phyloP scores from a whole-genome alignment of 2,888 invertebrate species.

The Cacoxenus indagator region DNA sequence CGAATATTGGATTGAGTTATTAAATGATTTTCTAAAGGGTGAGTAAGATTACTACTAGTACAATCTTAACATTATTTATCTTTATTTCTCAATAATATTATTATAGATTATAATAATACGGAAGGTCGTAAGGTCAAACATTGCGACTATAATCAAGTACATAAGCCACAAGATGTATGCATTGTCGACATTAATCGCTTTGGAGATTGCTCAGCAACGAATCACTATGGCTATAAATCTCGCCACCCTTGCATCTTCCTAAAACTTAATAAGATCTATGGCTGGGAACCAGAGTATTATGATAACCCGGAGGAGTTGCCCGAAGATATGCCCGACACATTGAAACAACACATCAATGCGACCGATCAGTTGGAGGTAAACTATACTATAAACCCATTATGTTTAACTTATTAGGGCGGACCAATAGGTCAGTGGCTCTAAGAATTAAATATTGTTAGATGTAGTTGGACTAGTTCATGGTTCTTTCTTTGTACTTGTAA shows the following conservation, averaged over 20 bases:
- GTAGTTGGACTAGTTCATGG: not conserved
- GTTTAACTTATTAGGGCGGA: not conserved
- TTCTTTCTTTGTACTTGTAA: too few species aligned
- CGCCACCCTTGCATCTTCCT: constrained; percentile 87
- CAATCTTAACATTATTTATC: not conserved
- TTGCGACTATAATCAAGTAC: constrained; percentile 73
- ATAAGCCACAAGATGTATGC: constrained; percentile 73
- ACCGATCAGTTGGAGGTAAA: constrained; percentile 58
- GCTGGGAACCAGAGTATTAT: constrained; percentile 80
- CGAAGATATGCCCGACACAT: constrained; percentile 74
- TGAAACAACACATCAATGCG: constrained; percentile 72
- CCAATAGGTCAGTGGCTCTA: too few species aligned
- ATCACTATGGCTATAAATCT: constrained; percentile 78
- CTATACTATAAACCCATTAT: not conserved
- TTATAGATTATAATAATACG: constrained; percentile 69
- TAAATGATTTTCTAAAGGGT: constrained; percentile 76
- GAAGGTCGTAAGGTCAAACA: constrained; percentile 71
- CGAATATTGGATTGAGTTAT: constrained; percentile 73
- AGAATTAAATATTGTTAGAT: not conserved
- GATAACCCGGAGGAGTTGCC: constrained; percentile 73
- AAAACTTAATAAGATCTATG: constrained; percentile 86
- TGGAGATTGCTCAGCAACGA: constrained; percentile 72
- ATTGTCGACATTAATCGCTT: constrained; percentile 70
- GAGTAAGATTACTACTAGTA: constrained; percentile 52
- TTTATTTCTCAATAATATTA: not conserved